Percentiles rank a stretch among this genome's conserved stretches.
Conservation (phyloP, 2,888 invertebrate genomes). For the Troilus luridus region DNA sequence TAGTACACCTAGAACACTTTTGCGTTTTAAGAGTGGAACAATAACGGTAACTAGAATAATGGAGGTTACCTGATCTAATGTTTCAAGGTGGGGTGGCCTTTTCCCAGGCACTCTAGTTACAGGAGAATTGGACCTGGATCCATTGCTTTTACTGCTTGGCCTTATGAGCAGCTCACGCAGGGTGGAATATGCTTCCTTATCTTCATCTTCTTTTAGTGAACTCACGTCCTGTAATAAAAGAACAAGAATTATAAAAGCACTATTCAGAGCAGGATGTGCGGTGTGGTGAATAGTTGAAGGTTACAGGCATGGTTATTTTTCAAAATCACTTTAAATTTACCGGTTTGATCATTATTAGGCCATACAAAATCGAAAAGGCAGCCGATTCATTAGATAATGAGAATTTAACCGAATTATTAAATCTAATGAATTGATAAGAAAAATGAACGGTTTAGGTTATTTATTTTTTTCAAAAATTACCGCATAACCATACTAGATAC, state of each 20-base stretch:
- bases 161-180: conserved; percentile 84
- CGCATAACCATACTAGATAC: not conserved
- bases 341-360: no score
- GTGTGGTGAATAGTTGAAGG: no score
- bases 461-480: not conserved
- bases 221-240: conserved; percentile 47
- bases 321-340: no score
- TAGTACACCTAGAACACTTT: not conserved
- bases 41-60: not conserved
- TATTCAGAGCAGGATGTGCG: not conserved
- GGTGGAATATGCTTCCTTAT: conserved; percentile 86
- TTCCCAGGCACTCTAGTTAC: conserved; percentile 66
- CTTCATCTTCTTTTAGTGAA: conserved; percentile 67
- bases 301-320: no score
- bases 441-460: not conserved
- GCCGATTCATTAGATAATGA: not conserved
- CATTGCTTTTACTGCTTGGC: conserved; percentile 74
- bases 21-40: not conserved
- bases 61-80: conserved; percentile 81
- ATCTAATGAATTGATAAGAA: not conserved
- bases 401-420: not conserved
- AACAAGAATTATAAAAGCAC: not conserved
- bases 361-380: not conserved
- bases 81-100: conserved; percentile 76
- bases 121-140: conserved; percentile 71